phyloP scores from a whole-genome alignment of 2,113 vertebrate genomes.

The Coptodon rendalli region DNA sequence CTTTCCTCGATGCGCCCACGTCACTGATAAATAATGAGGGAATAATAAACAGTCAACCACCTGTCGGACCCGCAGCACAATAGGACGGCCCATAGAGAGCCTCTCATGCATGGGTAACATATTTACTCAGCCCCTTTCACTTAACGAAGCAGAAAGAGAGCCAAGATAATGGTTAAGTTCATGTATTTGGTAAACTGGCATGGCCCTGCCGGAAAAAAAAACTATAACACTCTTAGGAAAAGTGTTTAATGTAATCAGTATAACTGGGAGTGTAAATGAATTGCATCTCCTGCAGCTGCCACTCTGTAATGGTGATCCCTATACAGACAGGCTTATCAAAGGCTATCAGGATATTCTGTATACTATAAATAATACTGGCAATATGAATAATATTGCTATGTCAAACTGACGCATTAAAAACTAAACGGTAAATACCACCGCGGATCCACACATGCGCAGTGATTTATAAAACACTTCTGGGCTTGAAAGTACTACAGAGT shows the following conservation, averaged over 20 bases:
- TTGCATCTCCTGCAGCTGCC: neutral
- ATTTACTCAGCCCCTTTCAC: constrained; percentile 96
- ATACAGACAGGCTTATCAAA: neutral
- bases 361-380: neutral
- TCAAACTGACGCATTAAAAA: neutral
- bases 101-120: constrained; percentile 97
- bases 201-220: constrained; percentile 30
- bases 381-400: neutral
- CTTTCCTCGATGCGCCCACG: constrained; percentile 35
- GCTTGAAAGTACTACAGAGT: neutral
- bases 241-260: neutral
- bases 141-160: constrained; percentile 91
- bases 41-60: constrained; percentile 97
- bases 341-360: neutral
- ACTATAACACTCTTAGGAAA: neutral
- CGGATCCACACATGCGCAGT: neutral
- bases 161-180: constrained; percentile 92
- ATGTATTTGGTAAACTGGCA: constrained; percentile 94
- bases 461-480: neutral
- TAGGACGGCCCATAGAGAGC: constrained; percentile 80
- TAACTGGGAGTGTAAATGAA: neutral
- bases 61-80: constrained; percentile 89
- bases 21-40: constrained; percentile 67
- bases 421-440: neutral
- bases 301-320: neutral